Evolutionary conservation across 2,797 vertebrate species (phyloP).

Genomic region (Scolopax rusticola): DNA sequence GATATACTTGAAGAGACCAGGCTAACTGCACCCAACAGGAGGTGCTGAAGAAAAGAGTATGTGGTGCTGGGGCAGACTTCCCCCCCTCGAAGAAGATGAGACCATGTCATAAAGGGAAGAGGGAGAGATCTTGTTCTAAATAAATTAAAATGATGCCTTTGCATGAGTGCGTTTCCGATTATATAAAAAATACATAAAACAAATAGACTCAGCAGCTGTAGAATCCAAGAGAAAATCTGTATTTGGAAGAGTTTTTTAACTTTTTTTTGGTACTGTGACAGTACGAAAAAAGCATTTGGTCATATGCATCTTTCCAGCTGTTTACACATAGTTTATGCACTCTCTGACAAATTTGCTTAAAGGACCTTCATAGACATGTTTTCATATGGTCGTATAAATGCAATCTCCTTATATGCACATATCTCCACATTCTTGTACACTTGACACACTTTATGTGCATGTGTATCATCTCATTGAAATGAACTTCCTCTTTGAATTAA

Average conservation of each 20-base stretch:
- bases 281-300: slow-evolving; percentile 41
- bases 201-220: slow-evolving; percentile 60
- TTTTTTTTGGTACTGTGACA: slow-evolving; percentile 50
- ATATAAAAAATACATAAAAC: slow-evolving; percentile 75
- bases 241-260: slow-evolving; percentile 59
- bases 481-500: slow-evolving; percentile 66
- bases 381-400: slow-evolving; percentile 13
- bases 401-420: neutral
- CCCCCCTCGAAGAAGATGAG: neutral
- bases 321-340: slow-evolving; percentile 15
- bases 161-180: slow-evolving; percentile 18
- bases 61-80: neutral
- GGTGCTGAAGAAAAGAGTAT: neutral
- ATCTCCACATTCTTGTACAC: neutral
- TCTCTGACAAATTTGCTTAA: neutral
- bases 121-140: slow-evolving; percentile 32
- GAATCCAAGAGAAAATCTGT: slow-evolving; percentile 51
- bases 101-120: neutral
- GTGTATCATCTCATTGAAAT: slow-evolving; percentile 16
- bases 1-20: neutral
- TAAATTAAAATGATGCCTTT: slow-evolving; percentile 47
- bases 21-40: neutral
- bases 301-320: slow-evolving; percentile 50
- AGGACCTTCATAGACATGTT: neutral
- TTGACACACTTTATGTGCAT: slow-evolving; percentile 1